Conservation (phyloP, 2,888 invertebrate genomes). For the Acronicta alni region DNA sequence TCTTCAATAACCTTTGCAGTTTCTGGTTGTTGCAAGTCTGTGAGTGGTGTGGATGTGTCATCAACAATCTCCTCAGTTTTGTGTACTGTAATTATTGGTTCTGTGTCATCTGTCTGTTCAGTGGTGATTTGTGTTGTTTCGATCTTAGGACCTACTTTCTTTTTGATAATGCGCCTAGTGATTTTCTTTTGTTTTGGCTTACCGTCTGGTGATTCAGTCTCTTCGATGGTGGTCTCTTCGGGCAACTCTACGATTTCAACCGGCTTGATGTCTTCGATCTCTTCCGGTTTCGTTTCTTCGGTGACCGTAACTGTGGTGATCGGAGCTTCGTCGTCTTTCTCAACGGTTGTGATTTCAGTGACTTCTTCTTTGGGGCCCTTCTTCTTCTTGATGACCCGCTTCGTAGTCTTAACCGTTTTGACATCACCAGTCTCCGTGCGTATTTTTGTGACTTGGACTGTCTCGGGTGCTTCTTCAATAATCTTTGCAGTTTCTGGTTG, state of each 20-base stretch:
- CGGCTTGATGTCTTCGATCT: slow-evolving; percentile 37
- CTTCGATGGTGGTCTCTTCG: slow-evolving; percentile 49
- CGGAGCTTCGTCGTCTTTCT: slow-evolving; percentile 52
- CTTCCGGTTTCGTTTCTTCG: slow-evolving; percentile 8
- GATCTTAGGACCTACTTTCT: slow-evolving; percentile 43
- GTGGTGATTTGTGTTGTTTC: slow-evolving; percentile 55
- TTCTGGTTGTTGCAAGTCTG: too few relatives aligned
- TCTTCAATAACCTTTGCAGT: too few relatives aligned
- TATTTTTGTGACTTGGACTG: slow-evolving; percentile 21
- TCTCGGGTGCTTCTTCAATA: slow-evolving; percentile 19
- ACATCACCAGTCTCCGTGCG: slow-evolving; percentile 34
- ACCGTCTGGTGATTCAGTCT: slow-evolving; percentile 59
- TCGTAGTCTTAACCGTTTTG: slow-evolving; percentile 46
- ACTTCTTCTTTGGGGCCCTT: slow-evolving; percentile 37
- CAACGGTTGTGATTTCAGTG: slow-evolving; percentile 52
- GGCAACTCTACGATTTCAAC: slow-evolving; percentile 59
- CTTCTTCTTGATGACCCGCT: slow-evolving; percentile 57
- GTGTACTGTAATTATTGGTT: too few relatives aligned
- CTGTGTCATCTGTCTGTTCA: too few relatives aligned
- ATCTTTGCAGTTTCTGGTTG: slow-evolving; percentile 10
- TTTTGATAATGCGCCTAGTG: slow-evolving; percentile 28
- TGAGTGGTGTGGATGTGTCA: too few relatives aligned
- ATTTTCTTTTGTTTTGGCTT: slow-evolving; percentile 60
- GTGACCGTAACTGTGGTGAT: slow-evolving; percentile 33
- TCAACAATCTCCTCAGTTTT: too few relatives aligned